Percentiles rank a stretch among this genome's conserved stretches.
phyloP scores from a whole-genome alignment of 2,888 invertebrate genomes.

The Cosmorhoe ocellata region DNA sequence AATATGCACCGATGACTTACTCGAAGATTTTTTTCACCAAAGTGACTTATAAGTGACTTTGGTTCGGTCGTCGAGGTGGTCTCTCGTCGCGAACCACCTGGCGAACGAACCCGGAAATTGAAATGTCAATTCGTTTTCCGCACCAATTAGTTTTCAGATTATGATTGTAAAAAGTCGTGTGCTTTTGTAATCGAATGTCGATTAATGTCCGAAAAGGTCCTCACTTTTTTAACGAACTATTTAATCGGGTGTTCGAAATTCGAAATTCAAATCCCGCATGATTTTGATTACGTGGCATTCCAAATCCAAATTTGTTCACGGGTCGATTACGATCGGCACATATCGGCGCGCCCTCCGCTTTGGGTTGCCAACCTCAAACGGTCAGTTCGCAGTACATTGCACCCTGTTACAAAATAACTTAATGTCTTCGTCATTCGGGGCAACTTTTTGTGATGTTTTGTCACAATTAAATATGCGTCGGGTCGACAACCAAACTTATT shows the following conservation, averaged over 20 bases:
- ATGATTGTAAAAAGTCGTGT: conserved; percentile 20
- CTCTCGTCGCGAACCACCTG: conserved; percentile 54
- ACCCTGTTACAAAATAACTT: conserved; percentile 73
- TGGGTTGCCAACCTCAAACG: conserved; percentile 58
- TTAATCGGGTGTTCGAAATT: conserved; percentile 47
- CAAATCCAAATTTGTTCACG: conserved; percentile 65
- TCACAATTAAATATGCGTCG: conserved; percentile 66
- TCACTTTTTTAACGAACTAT: conserved; percentile 46
- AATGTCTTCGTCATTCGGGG: conserved; percentile 63
- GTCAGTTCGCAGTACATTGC: conserved; percentile 71
- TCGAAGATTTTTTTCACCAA: conserved; percentile 55
- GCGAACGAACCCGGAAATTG: conserved; percentile 62
- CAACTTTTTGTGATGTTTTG: conserved; percentile 63
- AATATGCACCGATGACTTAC: conserved; percentile 75
- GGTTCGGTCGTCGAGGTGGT: conserved; percentile 71
- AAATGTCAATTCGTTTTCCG: conserved; percentile 65
- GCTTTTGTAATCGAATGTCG: conserved; percentile 30
- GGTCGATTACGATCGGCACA: conserved; percentile 50
- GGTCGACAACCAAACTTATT: conserved; percentile 59
- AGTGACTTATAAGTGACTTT: conserved; percentile 77
- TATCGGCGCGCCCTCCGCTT: conserved; percentile 47
- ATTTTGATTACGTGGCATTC: conserved; percentile 60
- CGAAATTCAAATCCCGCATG: conserved; percentile 49
- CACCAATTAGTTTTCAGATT: conserved; percentile 33
- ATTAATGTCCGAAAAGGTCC: conserved; percentile 33